phyloP scores from a whole-genome alignment of 2,113 vertebrate genomes.

The Scomber scombrus region DNA sequence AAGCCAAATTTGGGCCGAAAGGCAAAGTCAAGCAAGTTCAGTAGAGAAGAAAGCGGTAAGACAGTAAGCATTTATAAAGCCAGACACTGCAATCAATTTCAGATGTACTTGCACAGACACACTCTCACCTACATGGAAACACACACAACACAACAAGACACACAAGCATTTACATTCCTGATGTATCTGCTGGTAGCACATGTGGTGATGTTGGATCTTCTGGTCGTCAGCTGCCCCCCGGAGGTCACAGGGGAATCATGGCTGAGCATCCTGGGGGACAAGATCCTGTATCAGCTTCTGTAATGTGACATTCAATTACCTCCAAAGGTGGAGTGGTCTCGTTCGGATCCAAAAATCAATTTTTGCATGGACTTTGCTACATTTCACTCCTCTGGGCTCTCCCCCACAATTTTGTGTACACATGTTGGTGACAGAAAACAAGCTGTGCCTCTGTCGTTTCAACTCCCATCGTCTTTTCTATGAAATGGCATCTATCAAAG shows the following conservation, averaged over 20 bases:
- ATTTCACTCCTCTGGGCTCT: conserved; percentile 6
- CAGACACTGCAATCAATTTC: conserved; percentile 63
- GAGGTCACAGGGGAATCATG: conserved; percentile 44
- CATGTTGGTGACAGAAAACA: conserved; percentile 65
- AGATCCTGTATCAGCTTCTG: conserved; percentile 16
- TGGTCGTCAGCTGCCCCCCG: conserved; percentile 34
- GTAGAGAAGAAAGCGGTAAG: conserved; percentile 39
- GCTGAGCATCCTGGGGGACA: conserved; percentile 9
- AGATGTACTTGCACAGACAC: conserved; percentile 43
- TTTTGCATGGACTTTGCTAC: conserved; percentile 35
- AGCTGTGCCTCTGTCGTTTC: conserved; percentile 36
- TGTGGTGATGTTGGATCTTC: conserved; percentile 17
- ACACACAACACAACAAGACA: conserved; percentile 20
- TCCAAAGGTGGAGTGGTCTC: conserved; percentile 61
- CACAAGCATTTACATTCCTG: conserved; percentile 40
- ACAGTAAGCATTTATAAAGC: conserved; percentile 62
- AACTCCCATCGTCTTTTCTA: conserved; percentile 62
- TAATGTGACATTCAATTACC: conserved; percentile 69
- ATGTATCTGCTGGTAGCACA: conserved; percentile 12
- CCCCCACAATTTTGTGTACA: conserved; percentile 35
- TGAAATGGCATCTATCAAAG: conserved; percentile 80
- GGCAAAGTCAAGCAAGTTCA: conserved; percentile 45
- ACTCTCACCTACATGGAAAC: conserved; percentile 21
- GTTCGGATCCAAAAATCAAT: conserved; percentile 54
- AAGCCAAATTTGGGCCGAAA: conserved; percentile 37